Evolutionary conservation across 2,113 vertebrate species (phyloP).

Genomic region (Apteryx mantelli): DNA sequence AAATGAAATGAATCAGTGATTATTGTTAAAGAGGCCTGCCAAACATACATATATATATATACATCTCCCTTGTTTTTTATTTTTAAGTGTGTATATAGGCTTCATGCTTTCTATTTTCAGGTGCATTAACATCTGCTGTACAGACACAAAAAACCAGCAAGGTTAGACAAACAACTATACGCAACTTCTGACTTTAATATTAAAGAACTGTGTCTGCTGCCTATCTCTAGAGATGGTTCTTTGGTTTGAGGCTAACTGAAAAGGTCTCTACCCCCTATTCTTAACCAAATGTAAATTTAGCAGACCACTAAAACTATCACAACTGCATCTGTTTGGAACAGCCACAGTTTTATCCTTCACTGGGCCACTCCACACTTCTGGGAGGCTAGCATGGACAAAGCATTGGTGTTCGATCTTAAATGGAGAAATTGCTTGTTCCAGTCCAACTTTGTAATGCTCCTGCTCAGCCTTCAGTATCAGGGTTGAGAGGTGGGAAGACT

Average conservation of each 20-base stretch:
- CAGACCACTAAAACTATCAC: not conserved
- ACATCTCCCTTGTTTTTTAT: no score
- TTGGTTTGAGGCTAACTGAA: not conserved
- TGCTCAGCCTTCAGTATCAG: not conserved
- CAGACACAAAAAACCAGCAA: not conserved
- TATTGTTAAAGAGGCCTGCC: not conserved
- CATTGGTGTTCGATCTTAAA: not conserved
- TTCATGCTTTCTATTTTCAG: conserved; percentile 54
- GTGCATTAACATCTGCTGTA: not conserved
- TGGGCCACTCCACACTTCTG: rapidly evolving
- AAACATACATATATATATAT: not conserved
- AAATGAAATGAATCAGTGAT: not conserved
- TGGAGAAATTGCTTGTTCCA: not conserved
- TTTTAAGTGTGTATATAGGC: not conserved
- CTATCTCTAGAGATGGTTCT: not conserved
- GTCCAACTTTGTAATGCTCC: not conserved
- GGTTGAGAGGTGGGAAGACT: not conserved
- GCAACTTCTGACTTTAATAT: not conserved
- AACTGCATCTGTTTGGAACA: rapidly evolving
- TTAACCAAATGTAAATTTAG: not conserved
- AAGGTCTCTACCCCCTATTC: not conserved
- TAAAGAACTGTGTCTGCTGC: not conserved
- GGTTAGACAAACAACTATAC: conserved; percentile 16
- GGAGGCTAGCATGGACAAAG: rapidly evolving
- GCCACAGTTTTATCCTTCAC: rapidly evolving